Evolutionary conservation across 2,888 invertebrate species (phyloP), one percentile per base, ranked within the genome.

Genomic region (Thecophora atra): DNA sequence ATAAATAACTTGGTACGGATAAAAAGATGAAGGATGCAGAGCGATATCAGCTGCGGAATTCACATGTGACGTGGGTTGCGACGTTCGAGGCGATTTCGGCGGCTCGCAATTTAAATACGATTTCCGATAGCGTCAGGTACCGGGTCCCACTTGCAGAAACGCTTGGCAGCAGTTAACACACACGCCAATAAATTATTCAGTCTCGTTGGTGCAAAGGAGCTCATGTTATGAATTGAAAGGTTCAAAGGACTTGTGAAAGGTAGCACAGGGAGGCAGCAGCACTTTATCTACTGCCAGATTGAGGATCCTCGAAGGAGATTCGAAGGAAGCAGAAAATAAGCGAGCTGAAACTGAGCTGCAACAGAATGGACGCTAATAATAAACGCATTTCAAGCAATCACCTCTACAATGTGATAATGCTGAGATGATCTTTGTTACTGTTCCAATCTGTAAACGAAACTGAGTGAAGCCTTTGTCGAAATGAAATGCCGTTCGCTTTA

Each of bases 1-100:
- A 72, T 72, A 74, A 74, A 70, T 66, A 74, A 75, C 71, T 71
- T 67, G 62, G 52, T 42, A 63, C 56, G 68, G 67, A 67, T 60
- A 19, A 47, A 60, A 51, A 52, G 63, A 37, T 51, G 58, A 51
- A 47, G 63, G 19, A 47, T 69, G 69, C 26, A 58, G 56, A 26
- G 47, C 24, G 60, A 44, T 62, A 69, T 69, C 69, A 70, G 70
- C 70, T 70, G 70, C 37, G 21, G 8, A 63, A 54, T 70, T 70
- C 70, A 63, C 70, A 70, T 62, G 58, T 26, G 28, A 3, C 51
- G 51, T 51, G 24, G 62, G n/a, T 19, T 47, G 44, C 30, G 30
- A 21, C 19, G 47, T 6, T 17, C n/a, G 15, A 30, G 3, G 21
- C 19, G 3, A 28, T 52, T 42, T 28, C 44, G 21, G 52, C 51